Conservation (phyloP, 2,797 vertebrate genomes). For the Uromys caudimaculatus region DNA sequence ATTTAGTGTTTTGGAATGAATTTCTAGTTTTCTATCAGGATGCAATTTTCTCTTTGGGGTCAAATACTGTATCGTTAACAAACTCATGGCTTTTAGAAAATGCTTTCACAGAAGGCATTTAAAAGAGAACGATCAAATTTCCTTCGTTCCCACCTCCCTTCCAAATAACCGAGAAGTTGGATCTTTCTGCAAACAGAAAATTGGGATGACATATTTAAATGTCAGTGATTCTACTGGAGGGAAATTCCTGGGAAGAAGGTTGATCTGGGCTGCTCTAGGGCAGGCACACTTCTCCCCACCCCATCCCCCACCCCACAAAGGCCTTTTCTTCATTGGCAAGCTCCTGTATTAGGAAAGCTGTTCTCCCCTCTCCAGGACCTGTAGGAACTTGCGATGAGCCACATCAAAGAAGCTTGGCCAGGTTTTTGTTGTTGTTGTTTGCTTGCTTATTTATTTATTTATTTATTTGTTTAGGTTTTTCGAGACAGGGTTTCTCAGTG, state of each 20-base stretch:
- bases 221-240: slow-evolving; percentile 49
- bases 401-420: not conserved
- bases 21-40: slow-evolving; percentile 75
- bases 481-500: not conserved
- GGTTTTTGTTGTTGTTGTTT: not conserved
- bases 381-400: not conserved
- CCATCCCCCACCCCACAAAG: not conserved
- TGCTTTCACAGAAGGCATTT: slow-evolving; percentile 56
- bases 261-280: not conserved
- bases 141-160: slow-evolving; percentile 2
- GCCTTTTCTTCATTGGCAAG: slow-evolving; percentile 45
- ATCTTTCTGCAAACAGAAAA: slow-evolving; percentile 13
- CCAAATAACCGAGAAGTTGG: slow-evolving; percentile 35
- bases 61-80: slow-evolving; percentile 60
- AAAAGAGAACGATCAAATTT: slow-evolving; percentile 58
- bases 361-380: slow-evolving; percentile 22
- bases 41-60: slow-evolving; percentile 75
- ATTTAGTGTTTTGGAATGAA: slow-evolving; percentile 70
- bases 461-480: not conserved
- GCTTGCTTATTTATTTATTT: not conserved
- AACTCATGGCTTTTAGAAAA: slow-evolving; percentile 57
- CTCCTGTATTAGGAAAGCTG: not conserved
- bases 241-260: not conserved
- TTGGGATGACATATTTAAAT: slow-evolving; percentile 68
- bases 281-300: not conserved